Evolutionary conservation across 1,140 invertebrate species (phyloP).

Genomic region (Galleria mellonella): DNA sequence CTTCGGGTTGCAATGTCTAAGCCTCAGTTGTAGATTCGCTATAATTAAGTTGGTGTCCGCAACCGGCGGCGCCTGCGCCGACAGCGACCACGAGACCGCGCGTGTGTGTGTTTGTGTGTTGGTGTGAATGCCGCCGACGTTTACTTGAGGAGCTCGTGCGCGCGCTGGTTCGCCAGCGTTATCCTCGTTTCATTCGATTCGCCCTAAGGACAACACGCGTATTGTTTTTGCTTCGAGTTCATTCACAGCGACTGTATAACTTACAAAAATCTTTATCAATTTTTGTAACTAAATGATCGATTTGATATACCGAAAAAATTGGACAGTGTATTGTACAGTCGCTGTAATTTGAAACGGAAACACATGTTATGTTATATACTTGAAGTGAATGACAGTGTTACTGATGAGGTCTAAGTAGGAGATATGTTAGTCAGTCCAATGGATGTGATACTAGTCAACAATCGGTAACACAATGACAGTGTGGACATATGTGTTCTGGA

Average conservation of each 20-base stretch:
- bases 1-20: neutral
- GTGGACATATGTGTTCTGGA: conserved; percentile 36
- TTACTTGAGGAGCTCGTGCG: conserved; percentile 89
- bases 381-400: conserved; percentile 33
- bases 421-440: conserved; percentile 36
- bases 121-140: conserved; percentile 46
- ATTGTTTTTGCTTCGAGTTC: conserved; percentile 40
- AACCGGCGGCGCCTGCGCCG: conserved; percentile 18
- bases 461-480: conserved; percentile 25
- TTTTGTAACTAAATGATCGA: too few species aligned
- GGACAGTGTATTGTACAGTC: conserved; percentile 17
- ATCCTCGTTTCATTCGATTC: conserved; percentile 87
- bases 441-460: conserved; percentile 25
- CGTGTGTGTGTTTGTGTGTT: conserved; percentile 45
- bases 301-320: neutral
- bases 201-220: conserved; percentile 72
- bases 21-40: neutral
- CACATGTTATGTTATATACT: conserved; percentile 18
- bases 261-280: too few species aligned
- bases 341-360: conserved; percentile 24
- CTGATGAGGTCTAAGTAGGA: conserved; percentile 37
- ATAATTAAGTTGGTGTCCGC: conserved; percentile 9
- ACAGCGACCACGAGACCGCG: conserved; percentile 45
- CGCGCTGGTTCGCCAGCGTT: conserved; percentile 88
- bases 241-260: conserved; percentile 28